Base-by-base conservation (phyloP, 2,113 vertebrate genomes). In the Tylochromis polylepis region DNA sequence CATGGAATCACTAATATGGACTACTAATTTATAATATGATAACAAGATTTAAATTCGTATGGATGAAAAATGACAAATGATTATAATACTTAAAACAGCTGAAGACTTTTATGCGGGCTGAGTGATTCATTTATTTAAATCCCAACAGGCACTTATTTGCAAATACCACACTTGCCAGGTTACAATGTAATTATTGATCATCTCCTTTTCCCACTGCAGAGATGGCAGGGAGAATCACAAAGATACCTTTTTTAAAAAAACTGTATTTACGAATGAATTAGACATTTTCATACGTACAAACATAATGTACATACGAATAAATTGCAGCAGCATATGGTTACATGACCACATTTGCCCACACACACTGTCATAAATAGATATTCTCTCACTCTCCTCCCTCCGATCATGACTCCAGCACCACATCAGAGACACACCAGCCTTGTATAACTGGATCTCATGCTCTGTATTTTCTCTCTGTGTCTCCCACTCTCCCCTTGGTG, bases 301-400 rank as follows among this genome's bases (percentile, higher is more conserved):
- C 59, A 89, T 84, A 65, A 90, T 81, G 86, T 79, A 87, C 84
- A 53, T 67, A 60, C 7, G 3, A 59, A 86, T 72, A 93, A 92
- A 95, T 89, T 93, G 92, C 75, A 81, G 41, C 80, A 81, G 90
- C 87, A 87, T 88, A 91, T 49, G 75, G 79, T 90, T 82, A 31
- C 89, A 83, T 92, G 93, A 91, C 93, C 90, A 93, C 91, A 86
- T 89, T 87, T 89, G 87, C 95, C 93, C 92, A 90, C 94, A 81
- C 90, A 85, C 78, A 55, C 51, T 2, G 78, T 90, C 91, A 94
- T 62, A 95, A 94, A 94, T 94, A 92, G 92, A 93, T 62, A 90
- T 81, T 89, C 79, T 84, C 81, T 94, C 82, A 65, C 59, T 88
- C 88, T 83, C 72, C 84, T 57, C 34, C 87, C 59, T 88, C 67